Percentiles rank a stretch among this genome's conserved stretches.
phyloP scores from a whole-genome alignment of 2,797 vertebrate genomes.

The Crax fasciolata region DNA sequence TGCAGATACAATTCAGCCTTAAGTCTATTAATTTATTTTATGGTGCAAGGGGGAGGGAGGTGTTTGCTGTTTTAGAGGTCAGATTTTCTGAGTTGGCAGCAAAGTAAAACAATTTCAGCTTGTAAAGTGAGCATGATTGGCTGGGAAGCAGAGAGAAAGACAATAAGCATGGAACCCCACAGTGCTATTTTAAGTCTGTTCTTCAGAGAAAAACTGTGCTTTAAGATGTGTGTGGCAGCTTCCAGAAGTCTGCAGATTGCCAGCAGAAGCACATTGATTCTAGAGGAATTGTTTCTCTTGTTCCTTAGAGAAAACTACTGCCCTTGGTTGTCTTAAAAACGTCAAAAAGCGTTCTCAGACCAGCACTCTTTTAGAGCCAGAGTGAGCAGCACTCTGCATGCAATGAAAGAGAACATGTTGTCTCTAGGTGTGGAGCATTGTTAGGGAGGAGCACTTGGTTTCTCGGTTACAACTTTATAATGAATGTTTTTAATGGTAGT shows the following conservation, averaged over 20 bases:
- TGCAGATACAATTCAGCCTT: neutral
- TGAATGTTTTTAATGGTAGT: neutral
- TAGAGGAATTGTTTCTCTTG: neutral
- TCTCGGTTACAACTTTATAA: neutral
- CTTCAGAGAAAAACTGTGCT: conserved; percentile 29
- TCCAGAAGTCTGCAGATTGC: conserved; percentile 15
- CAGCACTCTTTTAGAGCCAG: rapidly evolving
- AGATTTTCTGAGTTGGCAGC: conserved; percentile 46
- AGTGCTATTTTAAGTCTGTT: conserved; percentile 42
- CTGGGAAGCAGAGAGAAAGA: conserved; percentile 28
- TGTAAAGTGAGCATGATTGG: conserved; percentile 53
- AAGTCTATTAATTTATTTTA: neutral
- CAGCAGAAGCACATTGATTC: neutral
- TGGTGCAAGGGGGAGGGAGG: neutral
- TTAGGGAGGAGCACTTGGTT: neutral
- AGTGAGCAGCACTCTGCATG: neutral
- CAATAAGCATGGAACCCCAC: conserved; percentile 27
- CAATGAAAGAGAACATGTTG: neutral
- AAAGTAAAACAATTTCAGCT: conserved; percentile 55
- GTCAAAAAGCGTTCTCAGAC: neutral
- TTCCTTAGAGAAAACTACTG: neutral
- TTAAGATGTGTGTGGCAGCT: neutral
- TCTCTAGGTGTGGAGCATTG: neutral
- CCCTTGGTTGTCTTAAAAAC: neutral
- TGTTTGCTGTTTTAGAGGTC: neutral